These are phyloP conservation scores for Corythucha ciliata DNA, from an alignment of 2,888 invertebrate species.

Conservation along the genomic window DNA sequence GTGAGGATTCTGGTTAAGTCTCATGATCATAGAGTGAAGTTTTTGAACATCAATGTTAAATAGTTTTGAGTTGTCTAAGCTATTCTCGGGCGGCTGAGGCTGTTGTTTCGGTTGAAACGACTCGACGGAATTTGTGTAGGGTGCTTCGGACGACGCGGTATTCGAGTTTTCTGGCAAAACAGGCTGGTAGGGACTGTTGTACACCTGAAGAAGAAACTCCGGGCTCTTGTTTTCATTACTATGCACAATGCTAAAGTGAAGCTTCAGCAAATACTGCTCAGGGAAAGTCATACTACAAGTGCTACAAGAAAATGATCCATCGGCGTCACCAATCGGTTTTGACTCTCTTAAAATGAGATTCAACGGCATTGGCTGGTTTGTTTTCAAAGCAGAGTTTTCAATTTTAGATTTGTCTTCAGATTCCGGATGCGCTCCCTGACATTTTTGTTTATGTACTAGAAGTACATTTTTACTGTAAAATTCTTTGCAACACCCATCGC, in stretches of 20 bases:
- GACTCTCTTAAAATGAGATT: constrained; percentile 32
- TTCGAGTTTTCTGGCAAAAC: background rate
- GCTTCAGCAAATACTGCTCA: constrained; percentile 28
- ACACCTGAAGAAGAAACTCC: too few relatives aligned
- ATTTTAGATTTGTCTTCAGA: constrained; percentile 40
- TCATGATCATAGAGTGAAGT: constrained; percentile 31
- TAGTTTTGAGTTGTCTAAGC: constrained; percentile 7
- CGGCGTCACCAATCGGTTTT: constrained; percentile 24
- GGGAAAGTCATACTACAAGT: constrained; percentile 30
- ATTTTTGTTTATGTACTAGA: constrained; percentile 80
- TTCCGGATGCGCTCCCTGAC: constrained; percentile 68
- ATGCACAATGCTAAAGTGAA: constrained; percentile 29
- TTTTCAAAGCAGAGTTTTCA: constrained; percentile 22
- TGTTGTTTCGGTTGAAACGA: too few relatives aligned
- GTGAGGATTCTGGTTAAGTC: constrained; percentile 28
- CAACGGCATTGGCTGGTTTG: constrained; percentile 30
- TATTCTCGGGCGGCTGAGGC: constrained; percentile 3
- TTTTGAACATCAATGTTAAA: constrained; percentile 28
- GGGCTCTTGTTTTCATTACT: constrained; percentile 7
- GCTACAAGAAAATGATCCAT: constrained; percentile 27
- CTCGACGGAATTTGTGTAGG: too few relatives aligned
- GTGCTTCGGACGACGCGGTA: constrained; percentile 5
- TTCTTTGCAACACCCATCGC: constrained; percentile 85
- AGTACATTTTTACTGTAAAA: constrained; percentile 88
- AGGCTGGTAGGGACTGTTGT: background rate